Conservation (phyloP, 2,797 vertebrate genomes). For the Steatocranus sp. region DNA sequence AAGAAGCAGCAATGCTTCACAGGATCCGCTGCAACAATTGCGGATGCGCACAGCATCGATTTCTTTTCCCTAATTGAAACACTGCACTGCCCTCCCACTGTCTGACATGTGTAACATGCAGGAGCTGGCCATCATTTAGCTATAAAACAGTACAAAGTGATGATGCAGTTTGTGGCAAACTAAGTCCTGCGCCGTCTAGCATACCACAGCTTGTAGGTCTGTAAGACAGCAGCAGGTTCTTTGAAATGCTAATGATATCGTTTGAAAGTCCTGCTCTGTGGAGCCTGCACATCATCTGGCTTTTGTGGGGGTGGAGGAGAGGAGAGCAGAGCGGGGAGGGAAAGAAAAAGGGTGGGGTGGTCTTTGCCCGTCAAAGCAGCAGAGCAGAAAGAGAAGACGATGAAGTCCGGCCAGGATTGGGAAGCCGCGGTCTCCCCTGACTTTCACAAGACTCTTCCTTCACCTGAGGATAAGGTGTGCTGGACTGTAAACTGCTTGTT, state of each 20-base stretch:
- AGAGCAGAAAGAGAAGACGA: constrained; percentile 37
- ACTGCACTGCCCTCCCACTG: neutral
- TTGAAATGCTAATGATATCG: constrained; percentile 68
- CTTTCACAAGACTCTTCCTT: neutral
- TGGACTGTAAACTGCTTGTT: neutral
- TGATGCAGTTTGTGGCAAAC: constrained; percentile 22
- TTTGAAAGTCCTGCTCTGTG: constrained; percentile 60
- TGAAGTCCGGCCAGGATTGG: constrained; percentile 1
- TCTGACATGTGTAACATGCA: neutral
- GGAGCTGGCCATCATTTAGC: neutral
- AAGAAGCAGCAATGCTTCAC: constrained; percentile 20
- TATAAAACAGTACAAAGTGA: neutral
- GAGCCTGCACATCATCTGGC: constrained; percentile 59
- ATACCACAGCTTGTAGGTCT: constrained; percentile 34
- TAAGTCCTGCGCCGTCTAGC: constrained; percentile 1
- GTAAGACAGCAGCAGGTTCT: constrained; percentile 37
- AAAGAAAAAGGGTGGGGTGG: neutral
- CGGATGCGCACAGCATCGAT: neutral
- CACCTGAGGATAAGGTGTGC: neutral
- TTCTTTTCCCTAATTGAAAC: constrained; percentile 25
- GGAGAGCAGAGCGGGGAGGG: neutral
- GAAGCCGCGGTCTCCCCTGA: neutral
- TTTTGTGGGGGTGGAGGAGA: constrained; percentile 43
- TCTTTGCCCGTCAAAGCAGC: constrained; percentile 44
- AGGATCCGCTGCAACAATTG: neutral